phyloP scores from a whole-genome alignment of 2,113 vertebrate genomes.

The Hiodon alosoides region DNA sequence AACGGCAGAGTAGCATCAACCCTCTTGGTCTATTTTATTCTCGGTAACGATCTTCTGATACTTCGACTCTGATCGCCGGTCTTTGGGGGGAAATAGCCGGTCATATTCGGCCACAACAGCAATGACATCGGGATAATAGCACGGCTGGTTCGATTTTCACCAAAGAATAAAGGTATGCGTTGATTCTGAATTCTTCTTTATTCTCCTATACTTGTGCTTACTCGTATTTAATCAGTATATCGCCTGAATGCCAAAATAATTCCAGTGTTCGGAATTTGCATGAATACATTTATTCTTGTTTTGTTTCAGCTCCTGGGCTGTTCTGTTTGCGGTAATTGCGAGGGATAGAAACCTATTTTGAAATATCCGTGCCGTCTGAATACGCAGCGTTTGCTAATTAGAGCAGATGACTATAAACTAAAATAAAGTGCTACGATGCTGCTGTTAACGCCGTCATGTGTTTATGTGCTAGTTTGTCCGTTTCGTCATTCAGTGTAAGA shows the following conservation, averaged over 20 bases:
- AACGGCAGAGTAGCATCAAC: neutral
- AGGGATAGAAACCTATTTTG: neutral
- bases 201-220: neutral
- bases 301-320: neutral
- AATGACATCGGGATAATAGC: slow-evolving; percentile 11
- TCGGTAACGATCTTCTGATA: neutral
- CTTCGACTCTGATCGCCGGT: neutral
- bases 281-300: neutral
- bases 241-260: neutral
- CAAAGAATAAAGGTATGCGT: slow-evolving; percentile 18
- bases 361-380: neutral
- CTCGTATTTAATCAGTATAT: neutral
- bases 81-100: neutral
- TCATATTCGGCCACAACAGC: slow-evolving; percentile 13
- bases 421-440: neutral
- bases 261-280: no score
- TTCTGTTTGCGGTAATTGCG: slow-evolving; percentile 3
- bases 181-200: neutral
- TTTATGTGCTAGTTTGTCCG: neutral
- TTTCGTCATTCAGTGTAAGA: neutral
- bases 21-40: neutral
- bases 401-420: neutral
- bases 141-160: neutral
- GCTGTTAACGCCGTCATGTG: neutral
- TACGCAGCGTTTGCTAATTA: neutral